phyloP scores from a whole-genome alignment of 2,797 vertebrate species.

The Anas bahamensis region DNA sequence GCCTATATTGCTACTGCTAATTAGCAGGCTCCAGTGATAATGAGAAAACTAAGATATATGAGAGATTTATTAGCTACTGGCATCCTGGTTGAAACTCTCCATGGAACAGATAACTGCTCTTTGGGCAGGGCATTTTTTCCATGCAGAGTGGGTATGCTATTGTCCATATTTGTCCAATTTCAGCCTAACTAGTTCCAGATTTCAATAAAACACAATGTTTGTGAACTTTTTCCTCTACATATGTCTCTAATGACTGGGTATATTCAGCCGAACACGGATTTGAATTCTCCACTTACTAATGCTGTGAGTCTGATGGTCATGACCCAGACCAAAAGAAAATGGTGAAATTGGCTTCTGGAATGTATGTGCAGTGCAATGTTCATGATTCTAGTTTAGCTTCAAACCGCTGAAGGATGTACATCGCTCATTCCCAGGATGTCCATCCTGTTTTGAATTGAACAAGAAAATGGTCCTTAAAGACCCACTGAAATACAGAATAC shows the following conservation, averaged over 20 bases:
- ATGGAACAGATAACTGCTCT: not conserved
- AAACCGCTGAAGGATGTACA: not conserved
- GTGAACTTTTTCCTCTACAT: constrained; percentile 3
- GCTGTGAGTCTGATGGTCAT: not conserved
- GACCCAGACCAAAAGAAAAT: not conserved
- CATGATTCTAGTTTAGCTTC: not conserved
- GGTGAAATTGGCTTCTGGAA: not conserved
- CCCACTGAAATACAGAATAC: not conserved
- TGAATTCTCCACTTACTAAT: not conserved
- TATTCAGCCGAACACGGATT: not conserved
- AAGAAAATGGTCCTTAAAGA: not conserved
- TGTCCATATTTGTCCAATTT: constrained; percentile 57
- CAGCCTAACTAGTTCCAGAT: constrained; percentile 59
- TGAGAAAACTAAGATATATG: not conserved
- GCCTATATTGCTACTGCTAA: not conserved
- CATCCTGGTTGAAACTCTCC: not conserved
- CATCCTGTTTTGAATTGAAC: not conserved
- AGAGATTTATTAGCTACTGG: not conserved
- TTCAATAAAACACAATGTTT: constrained; percentile 10
- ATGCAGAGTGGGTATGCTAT: not conserved
- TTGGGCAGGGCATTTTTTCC: not conserved
- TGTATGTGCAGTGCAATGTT: not conserved
- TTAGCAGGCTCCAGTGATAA: not conserved
- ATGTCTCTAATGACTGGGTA: constrained; percentile 1
- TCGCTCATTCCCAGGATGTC: not conserved